Evolutionary conservation across 2,113 vertebrate genomes (phyloP), one percentile per base, ranked within the genome.

Genomic region (Bucco capensis): DNA sequence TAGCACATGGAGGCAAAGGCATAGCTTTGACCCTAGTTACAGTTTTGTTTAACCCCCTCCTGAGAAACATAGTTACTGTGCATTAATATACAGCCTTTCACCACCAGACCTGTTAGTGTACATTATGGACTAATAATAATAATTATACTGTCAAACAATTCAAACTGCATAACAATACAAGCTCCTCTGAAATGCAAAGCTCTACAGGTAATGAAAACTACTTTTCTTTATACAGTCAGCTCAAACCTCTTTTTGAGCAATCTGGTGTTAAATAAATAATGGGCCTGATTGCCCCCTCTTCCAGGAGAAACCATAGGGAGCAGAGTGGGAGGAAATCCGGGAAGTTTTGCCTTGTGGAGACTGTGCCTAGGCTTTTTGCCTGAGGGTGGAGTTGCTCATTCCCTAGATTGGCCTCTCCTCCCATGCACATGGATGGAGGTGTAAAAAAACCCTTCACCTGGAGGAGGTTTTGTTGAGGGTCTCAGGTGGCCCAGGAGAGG

Each of bases 61-160:
- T 84, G 89, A 92, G 93, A 95, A 92, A 77, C 90, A 91, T 69
- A 93, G 94, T 86, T 87, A 73, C 89, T 64, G 66, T 86, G 90
- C 93, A 56, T 95, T 96, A 96, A 92, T 93, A 94, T 89, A 94
- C 81, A 95, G 92, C 86, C 95, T 96, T 91, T 95, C 87, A 91
- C 93, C 2, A 27, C 76, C 88, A 95, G 91, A 94, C 84, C 92
- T 95, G 93, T 82, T 95, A 95, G 95, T 95, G 95, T 96, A 96
- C 83, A 78, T 95, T 93, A 93, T 94, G 83, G 86, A 93, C 83
- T 96, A 96, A 97, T 96, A 94, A 96, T 83, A 92, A 90, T 95
- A 95, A 96, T 96, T 95, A 96, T 95, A 88, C 46, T 96, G 92
- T 97, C 93, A 97, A 96, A 96, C 89, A 96, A 86, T 88, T 96